A percentile compares a stretch with the other conserved stretches of the same genome.
Evolutionary conservation across 2,113 vertebrate species (phyloP).

Genomic region (Brachionichthys hirsutus): DNA sequence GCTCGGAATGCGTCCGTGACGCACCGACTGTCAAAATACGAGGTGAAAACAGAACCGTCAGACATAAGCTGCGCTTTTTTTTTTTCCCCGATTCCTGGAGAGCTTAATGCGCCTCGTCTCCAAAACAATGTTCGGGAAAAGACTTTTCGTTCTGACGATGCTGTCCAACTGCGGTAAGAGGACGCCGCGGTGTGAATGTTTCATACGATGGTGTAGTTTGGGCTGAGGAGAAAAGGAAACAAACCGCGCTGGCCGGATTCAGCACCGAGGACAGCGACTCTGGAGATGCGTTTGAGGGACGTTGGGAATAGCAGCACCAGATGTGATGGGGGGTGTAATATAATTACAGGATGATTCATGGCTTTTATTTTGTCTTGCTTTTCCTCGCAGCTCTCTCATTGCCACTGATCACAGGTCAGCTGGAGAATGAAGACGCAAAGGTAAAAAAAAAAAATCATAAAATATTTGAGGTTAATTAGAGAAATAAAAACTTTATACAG

Average conservation of each 20-base stretch:
- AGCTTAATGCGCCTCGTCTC: conserved; percentile 34
- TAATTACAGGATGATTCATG: background rate
- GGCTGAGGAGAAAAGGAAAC: background rate
- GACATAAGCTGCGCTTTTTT: conserved; percentile 43
- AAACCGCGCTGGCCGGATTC: conserved; percentile 15
- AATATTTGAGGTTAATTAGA: no score
- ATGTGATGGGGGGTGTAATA: background rate
- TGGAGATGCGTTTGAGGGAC: conserved; percentile 13
- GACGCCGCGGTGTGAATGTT: background rate
- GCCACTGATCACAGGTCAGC: conserved; percentile 70
- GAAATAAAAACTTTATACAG: no score
- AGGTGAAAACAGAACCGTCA: conserved; percentile 14
- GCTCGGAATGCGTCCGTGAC: conserved; percentile 60
- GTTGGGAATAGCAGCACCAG: background rate
- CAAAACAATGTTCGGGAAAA: conserved; percentile 67
- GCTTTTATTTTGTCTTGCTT: background rate
- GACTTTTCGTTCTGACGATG: conserved; percentile 57
- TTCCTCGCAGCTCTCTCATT: conserved; percentile 67
- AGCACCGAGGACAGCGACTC: no score
- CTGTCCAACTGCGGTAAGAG: conserved; percentile 74
- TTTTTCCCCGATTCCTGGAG: conserved; percentile 54
- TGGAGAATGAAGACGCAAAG: conserved; percentile 74
- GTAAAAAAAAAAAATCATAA: no score
- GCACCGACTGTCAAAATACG: background rate
- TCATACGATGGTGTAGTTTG: accelerated